Evolutionary conservation across 2,797 vertebrate genomes (phyloP).

Genomic region (Trachops cirrhosus): DNA sequence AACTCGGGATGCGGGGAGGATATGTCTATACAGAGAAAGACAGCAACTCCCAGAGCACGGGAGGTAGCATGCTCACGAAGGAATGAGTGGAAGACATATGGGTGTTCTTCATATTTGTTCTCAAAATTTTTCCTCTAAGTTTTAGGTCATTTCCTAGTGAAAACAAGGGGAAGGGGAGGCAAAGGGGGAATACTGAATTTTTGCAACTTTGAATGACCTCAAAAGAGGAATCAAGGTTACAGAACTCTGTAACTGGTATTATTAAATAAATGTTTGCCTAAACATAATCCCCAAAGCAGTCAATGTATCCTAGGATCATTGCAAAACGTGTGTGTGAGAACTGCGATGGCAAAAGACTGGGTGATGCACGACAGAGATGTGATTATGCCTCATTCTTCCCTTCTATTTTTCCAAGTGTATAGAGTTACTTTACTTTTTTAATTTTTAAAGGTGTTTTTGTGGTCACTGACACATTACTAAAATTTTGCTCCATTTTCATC

Average conservation of each 20-base stretch:
- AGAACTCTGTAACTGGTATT: not conserved
- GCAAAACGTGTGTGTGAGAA: not conserved
- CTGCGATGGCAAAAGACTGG: not conserved
- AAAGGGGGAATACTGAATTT: not conserved
- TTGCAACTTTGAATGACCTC: slow-evolving; percentile 31
- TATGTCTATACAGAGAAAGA: not conserved
- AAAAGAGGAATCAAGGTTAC: slow-evolving; percentile 12
- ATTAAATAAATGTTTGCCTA: slow-evolving; percentile 1
- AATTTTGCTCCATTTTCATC: slow-evolving; percentile 23
- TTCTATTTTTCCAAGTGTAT: not conserved
- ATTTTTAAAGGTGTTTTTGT: not conserved
- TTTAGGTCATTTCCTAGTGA: not conserved
- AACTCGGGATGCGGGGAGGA: not conserved
- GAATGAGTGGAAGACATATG: accelerated
- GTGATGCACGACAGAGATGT: not conserved
- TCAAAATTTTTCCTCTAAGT: not conserved
- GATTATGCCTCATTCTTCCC: not conserved
- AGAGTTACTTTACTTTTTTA: not conserved
- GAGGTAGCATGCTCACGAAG: not conserved
- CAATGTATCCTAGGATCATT: not conserved
- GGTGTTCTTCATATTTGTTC: not conserved
- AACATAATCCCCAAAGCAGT: not conserved
- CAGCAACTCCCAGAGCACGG: not conserved
- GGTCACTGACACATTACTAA: not conserved
- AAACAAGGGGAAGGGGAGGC: not conserved